Conservation (phyloP, 2,888 invertebrate genomes). For the Thereva unica region DNA sequence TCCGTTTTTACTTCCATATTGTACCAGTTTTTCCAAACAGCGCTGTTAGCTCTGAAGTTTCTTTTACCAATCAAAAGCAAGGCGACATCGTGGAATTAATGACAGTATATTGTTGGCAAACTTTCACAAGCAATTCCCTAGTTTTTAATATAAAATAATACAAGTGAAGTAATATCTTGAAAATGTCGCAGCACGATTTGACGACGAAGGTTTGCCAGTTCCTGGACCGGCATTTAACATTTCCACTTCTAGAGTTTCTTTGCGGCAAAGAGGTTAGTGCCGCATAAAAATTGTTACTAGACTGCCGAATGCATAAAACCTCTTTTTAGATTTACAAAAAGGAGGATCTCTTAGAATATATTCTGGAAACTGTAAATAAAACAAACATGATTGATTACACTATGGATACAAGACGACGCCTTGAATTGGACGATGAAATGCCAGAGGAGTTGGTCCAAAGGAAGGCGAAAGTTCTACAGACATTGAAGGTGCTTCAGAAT, state of each 20-base stretch:
- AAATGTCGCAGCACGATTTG: conserved; percentile 69
- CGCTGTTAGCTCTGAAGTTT: no score
- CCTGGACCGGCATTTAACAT: conserved; percentile 95
- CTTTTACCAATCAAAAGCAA: conserved; percentile 1
- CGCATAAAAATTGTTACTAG: no score
- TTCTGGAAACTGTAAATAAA: conserved; percentile 91
- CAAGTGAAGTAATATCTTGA: conserved; percentile 10
- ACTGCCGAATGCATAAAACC: not conserved
- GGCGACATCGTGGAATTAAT: conserved; percentile 45
- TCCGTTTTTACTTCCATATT: no score
- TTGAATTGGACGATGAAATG: conserved; percentile 83
- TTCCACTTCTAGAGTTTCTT: conserved; percentile 95
- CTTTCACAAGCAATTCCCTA: conserved; percentile 42
- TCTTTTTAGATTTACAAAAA: conserved; percentile 87
- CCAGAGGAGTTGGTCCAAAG: conserved; percentile 65
- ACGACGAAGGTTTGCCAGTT: conserved; percentile 92
- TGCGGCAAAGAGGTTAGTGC: conserved; percentile 88
- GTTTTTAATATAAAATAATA: conserved; percentile 5
- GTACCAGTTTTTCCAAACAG: no score
- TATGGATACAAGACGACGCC: conserved; percentile 88
- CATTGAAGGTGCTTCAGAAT: no score
- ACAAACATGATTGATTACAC: conserved; percentile 99
- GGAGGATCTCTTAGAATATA: conserved; percentile 87
- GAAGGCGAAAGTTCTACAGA: not conserved
- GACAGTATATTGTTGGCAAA: conserved; percentile 45